These are phyloP conservation scores for Astropecten irregularis DNA, from an alignment of 53 echinoderm and acorn worm species.

Conservation along the genomic window DNA sequence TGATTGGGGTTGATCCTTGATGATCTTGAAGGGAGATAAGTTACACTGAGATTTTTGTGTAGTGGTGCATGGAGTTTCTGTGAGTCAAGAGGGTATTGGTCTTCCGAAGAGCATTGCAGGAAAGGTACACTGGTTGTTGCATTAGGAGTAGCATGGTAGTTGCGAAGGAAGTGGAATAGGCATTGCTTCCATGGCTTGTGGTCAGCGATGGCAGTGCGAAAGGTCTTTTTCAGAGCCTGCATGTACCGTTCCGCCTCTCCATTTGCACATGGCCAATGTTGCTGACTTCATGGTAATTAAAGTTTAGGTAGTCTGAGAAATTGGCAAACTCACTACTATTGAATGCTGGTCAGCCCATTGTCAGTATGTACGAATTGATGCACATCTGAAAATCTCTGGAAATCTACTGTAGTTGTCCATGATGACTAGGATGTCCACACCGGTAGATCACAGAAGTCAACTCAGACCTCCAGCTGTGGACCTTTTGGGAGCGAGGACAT, in stretches of 20 bases:
- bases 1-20: background rate
- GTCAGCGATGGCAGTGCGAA: conserved; percentile 55
- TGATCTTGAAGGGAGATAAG: background rate
- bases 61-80: background rate
- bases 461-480: background rate
- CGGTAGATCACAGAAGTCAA: conserved; percentile 38
- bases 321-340: conserved; percentile 55
- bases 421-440: conserved; percentile 39
- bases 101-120: conserved; percentile 29
- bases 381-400: conserved; percentile 61
- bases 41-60: background rate
- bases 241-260: conserved; percentile 71
- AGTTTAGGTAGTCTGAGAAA: conserved; percentile 66
- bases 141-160: conserved; percentile 69
- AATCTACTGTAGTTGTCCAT: conserved; percentile 50
- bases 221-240: conserved; percentile 57
- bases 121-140: conserved; percentile 48
- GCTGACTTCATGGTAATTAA: conserved; percentile 61
- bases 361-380: conserved; percentile 59
- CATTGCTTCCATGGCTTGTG: conserved; percentile 59
- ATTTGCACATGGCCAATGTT: conserved; percentile 74
- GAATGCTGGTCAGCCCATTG: conserved; percentile 75
- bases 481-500: conserved; percentile 16
- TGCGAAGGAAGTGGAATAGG: conserved; percentile 55
- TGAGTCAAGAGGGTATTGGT: background rate